A percentile compares a stretch with the other conserved stretches of the same genome.
Conservation (phyloP, 2,797 vertebrate species). For the Crypturellus tataupa region DNA sequence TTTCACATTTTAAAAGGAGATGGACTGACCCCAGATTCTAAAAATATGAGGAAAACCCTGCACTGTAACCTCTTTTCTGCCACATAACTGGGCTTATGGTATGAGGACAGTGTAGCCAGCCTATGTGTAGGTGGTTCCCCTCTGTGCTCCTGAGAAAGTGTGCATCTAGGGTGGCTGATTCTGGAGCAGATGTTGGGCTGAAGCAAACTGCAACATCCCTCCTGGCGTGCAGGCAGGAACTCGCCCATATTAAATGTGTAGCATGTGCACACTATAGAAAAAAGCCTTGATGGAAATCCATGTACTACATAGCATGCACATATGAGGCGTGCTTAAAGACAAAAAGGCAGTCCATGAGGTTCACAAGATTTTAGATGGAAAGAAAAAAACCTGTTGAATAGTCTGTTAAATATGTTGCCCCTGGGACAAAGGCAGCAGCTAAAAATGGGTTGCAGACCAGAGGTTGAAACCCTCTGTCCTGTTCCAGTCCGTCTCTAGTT, state of each 20-base stretch:
- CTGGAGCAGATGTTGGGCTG: background rate
- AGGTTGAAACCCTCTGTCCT: background rate
- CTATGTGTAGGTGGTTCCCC: background rate
- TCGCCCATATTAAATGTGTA: background rate
- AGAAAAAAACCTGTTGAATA: background rate
- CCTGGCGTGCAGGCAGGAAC: background rate
- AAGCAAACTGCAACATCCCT: background rate
- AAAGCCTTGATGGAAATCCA: rapidly evolving
- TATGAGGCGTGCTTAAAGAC: background rate
- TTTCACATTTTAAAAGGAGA: background rate
- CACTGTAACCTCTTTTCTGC: background rate
- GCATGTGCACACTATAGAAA: background rate
- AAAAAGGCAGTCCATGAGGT: background rate
- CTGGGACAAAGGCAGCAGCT: background rate
- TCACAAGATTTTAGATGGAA: background rate
- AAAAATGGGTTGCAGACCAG: background rate
- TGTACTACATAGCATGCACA: background rate
- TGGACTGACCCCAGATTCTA: background rate
- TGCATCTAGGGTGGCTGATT: background rate
- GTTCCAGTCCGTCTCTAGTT: rapidly evolving
- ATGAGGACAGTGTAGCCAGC: background rate
- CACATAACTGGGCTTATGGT: background rate
- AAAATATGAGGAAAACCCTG: background rate
- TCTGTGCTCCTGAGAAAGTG: background rate
- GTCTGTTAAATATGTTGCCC: background rate